phyloP scores from a whole-genome alignment of 2,888 invertebrate species.

The Isotomurus palustris region DNA sequence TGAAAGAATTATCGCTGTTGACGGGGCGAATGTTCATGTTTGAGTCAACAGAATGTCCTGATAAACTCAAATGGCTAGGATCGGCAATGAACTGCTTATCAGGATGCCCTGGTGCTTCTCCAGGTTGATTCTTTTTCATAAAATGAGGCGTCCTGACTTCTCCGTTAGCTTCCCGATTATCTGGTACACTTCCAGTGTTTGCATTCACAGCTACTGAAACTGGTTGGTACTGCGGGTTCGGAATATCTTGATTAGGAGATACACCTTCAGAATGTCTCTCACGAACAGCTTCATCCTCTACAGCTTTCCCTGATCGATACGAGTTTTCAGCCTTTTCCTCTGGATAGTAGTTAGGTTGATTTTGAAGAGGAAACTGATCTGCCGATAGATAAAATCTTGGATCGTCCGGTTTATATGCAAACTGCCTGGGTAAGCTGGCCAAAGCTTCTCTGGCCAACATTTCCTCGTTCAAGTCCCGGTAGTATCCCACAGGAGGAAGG shows the following conservation, averaged over 20 bases:
- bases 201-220: no score
- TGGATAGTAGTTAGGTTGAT: constrained; percentile 16
- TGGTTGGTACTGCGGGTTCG: neutral
- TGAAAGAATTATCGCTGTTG: constrained; percentile 16
- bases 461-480: constrained; percentile 12
- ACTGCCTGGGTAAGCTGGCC: constrained; percentile 33
- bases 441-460: constrained; percentile 17
- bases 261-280: no score
- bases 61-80: constrained; percentile 32
- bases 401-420: constrained; percentile 42
- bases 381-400: constrained; percentile 37
- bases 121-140: constrained; percentile 31
- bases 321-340: neutral
- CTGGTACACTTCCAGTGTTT: no score
- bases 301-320: neutral
- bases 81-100: constrained; percentile 14
- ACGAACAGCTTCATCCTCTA: neutral
- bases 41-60: constrained; percentile 30
- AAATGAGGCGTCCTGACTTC: constrained; percentile 10
- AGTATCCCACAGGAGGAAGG: constrained; percentile 21
- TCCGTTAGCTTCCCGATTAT: neutral
- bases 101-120: constrained; percentile 1
- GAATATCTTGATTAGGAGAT: neutral
- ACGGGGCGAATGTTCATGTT: neutral
- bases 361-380: constrained; percentile 27